These are phyloP conservation scores for Rhabdophis nuchalis DNA, from an alignment of 2,797 vertebrate species.

Conservation along the genomic window DNA sequence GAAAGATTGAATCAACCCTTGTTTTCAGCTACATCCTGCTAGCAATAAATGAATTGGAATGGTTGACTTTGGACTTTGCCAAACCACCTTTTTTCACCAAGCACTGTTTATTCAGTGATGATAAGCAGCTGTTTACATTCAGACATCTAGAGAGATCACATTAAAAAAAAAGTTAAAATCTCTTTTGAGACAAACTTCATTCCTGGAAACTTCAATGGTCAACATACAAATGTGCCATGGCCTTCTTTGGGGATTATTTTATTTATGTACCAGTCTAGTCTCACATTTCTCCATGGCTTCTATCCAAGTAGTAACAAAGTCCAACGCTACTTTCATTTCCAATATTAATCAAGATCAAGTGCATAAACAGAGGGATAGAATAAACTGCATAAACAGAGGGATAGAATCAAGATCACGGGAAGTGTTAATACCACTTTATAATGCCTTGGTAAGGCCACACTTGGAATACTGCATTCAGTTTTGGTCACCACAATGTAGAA, in stretches of 20 bases:
- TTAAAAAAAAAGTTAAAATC: not conserved
- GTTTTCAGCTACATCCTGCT: not conserved
- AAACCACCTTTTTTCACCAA: not conserved
- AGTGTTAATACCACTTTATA: too few relatives aligned
- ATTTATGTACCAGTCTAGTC: not conserved
- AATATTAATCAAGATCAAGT: not conserved
- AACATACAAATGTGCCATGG: not conserved
- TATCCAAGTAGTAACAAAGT: not conserved
- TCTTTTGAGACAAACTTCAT: not conserved
- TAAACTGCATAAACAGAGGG: too few relatives aligned
- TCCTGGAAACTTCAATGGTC: not conserved
- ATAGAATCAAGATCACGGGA: too few relatives aligned
- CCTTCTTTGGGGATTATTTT: not conserved
- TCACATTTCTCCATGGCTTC: not conserved
- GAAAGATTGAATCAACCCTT: not conserved
- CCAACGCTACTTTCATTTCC: not conserved
- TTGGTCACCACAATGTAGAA: too few relatives aligned
- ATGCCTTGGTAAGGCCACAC: too few relatives aligned
- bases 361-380: too few relatives aligned
- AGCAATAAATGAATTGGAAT: not conserved
- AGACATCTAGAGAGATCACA: not conserved
- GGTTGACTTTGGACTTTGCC: not conserved
- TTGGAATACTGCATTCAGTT: too few relatives aligned
- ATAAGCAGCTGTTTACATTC: not conserved
- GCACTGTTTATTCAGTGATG: not conserved